Conservation (phyloP, 2,797 vertebrate genomes). For the Hafferia zeledoni region DNA sequence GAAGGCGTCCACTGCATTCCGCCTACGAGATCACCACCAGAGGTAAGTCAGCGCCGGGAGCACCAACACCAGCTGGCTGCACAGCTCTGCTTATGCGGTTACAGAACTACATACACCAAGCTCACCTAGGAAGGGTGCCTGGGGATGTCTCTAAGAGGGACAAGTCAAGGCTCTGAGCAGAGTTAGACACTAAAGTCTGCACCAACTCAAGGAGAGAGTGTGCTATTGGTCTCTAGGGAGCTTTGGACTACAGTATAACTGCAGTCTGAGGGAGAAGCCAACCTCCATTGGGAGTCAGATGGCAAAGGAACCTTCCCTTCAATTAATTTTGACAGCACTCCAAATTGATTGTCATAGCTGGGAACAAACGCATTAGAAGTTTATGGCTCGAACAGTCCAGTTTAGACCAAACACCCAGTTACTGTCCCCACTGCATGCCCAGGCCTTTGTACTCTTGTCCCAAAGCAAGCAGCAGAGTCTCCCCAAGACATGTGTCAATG, state of each 20-base stretch:
- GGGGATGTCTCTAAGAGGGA: not conserved
- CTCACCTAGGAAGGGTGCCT: not conserved
- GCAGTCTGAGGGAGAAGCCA: not conserved
- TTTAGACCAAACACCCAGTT: not conserved
- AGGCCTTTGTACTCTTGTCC: not conserved
- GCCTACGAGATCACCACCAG: slow-evolving; percentile 74
- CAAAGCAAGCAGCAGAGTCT: not conserved
- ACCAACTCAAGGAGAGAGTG: not conserved
- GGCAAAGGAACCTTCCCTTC: not conserved
- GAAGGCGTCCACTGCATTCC: slow-evolving; percentile 97
- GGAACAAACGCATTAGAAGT: not conserved
- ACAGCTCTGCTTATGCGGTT: not conserved
- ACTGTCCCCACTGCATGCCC: not conserved
- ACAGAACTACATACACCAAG: not conserved
- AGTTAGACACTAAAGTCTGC: not conserved
- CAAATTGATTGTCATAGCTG: not conserved
- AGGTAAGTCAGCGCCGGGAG: not conserved
- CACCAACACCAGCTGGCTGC: not conserved
- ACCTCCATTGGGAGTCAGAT: not conserved
- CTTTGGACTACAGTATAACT: not conserved
- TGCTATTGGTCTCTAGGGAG: not conserved
- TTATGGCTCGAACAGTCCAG: not conserved
- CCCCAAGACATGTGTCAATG: accelerated
- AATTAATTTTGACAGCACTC: not conserved
- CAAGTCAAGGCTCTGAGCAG: slow-evolving; percentile 27